A percentile compares a stretch with the other conserved stretches of the same genome.
Evolutionary conservation across 2,797 vertebrate genomes (phyloP).

Genomic region (Antennarius maculatus): DNA sequence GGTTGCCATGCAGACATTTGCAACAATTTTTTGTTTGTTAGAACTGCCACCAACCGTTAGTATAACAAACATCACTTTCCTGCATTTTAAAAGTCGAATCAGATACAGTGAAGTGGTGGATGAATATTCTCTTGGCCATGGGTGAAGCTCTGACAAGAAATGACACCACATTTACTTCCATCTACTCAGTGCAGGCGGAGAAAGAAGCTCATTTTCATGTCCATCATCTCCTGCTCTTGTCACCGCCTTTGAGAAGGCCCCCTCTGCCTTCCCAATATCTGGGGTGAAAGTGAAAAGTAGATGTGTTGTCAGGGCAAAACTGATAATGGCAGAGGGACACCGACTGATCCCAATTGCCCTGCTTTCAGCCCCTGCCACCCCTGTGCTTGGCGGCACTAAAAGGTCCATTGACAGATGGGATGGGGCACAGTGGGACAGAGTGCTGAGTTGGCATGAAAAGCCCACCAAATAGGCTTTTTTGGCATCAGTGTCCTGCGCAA

Average conservation of each 20-base stretch:
- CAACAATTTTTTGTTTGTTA: constrained; percentile 1
- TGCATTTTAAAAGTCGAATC: constrained; percentile 36
- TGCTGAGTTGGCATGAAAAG: constrained; percentile 78
- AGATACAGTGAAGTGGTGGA: constrained; percentile 40
- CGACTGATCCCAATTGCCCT: constrained; percentile 80
- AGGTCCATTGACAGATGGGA: constrained; percentile 81
- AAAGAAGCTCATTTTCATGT: constrained; percentile 78
- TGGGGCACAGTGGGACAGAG: constrained; percentile 63
- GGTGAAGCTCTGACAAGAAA: constrained; percentile 69
- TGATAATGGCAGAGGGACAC: constrained; percentile 76
- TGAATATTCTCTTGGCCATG: constrained; percentile 55
- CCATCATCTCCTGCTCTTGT: constrained; percentile 75
- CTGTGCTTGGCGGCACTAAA: constrained; percentile 69
- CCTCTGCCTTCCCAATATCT: constrained; percentile 54
- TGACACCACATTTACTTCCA: constrained; percentile 73
- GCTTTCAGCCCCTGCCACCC: constrained; percentile 78
- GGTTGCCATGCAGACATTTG: background rate
- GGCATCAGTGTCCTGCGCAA: constrained; percentile 37
- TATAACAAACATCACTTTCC: constrained; percentile 15
- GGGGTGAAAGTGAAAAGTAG: constrained; percentile 80
- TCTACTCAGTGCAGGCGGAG: constrained; percentile 57
- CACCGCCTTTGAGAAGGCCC: constrained; percentile 59
- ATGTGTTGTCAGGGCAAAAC: constrained; percentile 81
- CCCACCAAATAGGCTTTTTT: constrained; percentile 56
- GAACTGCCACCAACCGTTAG: constrained; percentile 5